Base-by-base conservation (phyloP, 2,888 invertebrate species). In the Dynastes hyllus region DNA sequence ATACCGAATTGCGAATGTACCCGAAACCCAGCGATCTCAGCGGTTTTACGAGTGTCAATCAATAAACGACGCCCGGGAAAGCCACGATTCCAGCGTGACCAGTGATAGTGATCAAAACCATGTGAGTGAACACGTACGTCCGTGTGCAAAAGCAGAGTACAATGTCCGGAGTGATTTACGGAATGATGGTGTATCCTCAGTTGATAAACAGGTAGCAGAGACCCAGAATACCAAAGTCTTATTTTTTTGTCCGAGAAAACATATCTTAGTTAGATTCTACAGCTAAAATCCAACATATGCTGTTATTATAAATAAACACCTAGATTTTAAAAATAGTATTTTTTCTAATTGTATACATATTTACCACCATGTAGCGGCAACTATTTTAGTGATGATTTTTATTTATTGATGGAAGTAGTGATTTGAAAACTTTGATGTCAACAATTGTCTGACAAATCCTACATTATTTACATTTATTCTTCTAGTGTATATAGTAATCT, bases 321-420 rank as follows among this genome's bases (percentile, higher is more conserved):
- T 0, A 37, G 4, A 32, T 0, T 32, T 5, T 32, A 22, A 22
- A 22, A 22, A 22, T 22, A 22, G 22, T 22, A 22, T 22, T 4
- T 32, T 32, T 32, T 32, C 32, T 32, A 32, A 32, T 32, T 32
- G 3, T 32, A 37, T 37, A 37, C 45, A 2, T 45, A 11, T 1
- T 6, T 40, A 40, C 8, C 22, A 22, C 22, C 2, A 45, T 11
- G 11, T 11, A 45, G 45, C 45, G 2, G 11, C 45, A 45, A 37
- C 2, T 70, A 16, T 61, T 71, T 63, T 16, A 22, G 29, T 78
- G 45, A 70, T 70, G 63, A 61, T 61, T 9, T 50, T 58, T 58
- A 32, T 78, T 78, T 50, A 63, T 61, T 40, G 77, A 73, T 78
- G 78, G 75, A 78, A 78, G 78, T 78, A 78, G 78, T 78, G 78